Base-by-base conservation (phyloP, 2,888 invertebrate species). In the Acronicta psi region DNA sequence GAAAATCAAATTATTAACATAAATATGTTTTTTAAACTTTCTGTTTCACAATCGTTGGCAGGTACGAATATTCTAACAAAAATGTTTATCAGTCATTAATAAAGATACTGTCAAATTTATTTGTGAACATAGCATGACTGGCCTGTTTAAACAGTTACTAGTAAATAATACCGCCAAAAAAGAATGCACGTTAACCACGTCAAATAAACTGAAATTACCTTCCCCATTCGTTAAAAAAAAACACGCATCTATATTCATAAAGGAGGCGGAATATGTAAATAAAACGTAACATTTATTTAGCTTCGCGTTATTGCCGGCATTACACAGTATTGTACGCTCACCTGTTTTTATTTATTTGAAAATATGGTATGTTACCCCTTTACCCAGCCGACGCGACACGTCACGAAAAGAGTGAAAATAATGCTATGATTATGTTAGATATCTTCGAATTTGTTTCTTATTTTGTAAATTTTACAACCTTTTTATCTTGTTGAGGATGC, bases 211-310 rank as follows among this genome's bases (percentile, higher is more conserved):
- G 41, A 14, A 46, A 43, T 64, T 17, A 69, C 47, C 31, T 2
- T 36, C 13, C 4, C 34, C 46, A 52, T 38, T 58, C 65, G 43
- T 44, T 6, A 34, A 47, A 34, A 61, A 69, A 23, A 44, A 45
- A 37, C 37, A 43, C 42, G 40, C 70, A 64, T 68, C 31, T 53
- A 69, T 68, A 64, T 58, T 69, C 65, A 68, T 69, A 58, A 68
- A 58, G 69, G 67, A 58, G 49, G 36, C 31, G 42, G 13, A 45
- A 50, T 69, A 57, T 51, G 65, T 31, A 51, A 64, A 68, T 68
- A 69, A 63, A 31, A 53, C 65, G 65, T 47, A 46, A 68, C 67
- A 47, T 68, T 68, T 69, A 69, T 68, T 64, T 68, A 47, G 65
- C 42, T 43, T 46, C 42, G n/a, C 40, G 65, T 64, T 70, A 70